Evolutionary conservation across 2,888 invertebrate genomes (phyloP).

Genomic region (Dione vanillae): DNA sequence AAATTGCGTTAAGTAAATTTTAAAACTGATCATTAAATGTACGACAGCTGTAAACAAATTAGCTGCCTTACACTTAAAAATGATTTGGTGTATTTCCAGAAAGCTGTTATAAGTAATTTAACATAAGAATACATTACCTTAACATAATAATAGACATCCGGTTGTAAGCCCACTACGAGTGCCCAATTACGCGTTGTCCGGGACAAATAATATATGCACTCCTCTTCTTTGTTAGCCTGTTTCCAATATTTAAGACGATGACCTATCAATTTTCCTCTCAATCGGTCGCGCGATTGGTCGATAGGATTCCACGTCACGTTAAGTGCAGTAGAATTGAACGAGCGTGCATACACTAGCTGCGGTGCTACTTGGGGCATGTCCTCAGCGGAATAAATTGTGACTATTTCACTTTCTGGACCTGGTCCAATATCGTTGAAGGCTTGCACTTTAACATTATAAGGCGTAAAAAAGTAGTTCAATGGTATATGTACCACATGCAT

Average conservation of each 20-base stretch:
- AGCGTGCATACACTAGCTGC: slow-evolving; percentile 89
- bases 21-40: too few relatives aligned
- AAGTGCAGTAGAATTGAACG: slow-evolving; percentile 96
- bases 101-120: too few relatives aligned
- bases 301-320: slow-evolving; percentile 96
- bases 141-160: slow-evolving; percentile 96
- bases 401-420: slow-evolving; percentile 92
- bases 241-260: slow-evolving; percentile 98
- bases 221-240: slow-evolving; percentile 88
- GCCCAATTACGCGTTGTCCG: slow-evolving; percentile 93
- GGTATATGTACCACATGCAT: slow-evolving; percentile 91
- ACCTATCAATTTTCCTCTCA: slow-evolving; percentile 95
- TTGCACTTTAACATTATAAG: slow-evolving; percentile 94
- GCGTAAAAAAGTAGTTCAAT: slow-evolving; percentile 89
- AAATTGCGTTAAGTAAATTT: too few relatives aligned
- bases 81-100: too few relatives aligned
- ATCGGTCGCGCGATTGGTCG: slow-evolving; percentile 91
- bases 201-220: slow-evolving; percentile 92
- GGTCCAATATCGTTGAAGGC: slow-evolving; percentile 91
- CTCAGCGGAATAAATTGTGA: slow-evolving; percentile 92
- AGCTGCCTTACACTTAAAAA: too few relatives aligned
- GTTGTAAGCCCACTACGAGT: slow-evolving; percentile 95
- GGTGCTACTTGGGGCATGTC: slow-evolving; percentile 97
- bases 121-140: slow-evolving; percentile 80
- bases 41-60: too few relatives aligned